Percentiles rank a stretch among this genome's conserved stretches.
Conservation (phyloP, 2,888 invertebrate genomes). For the Scaptomyza reducta region DNA sequence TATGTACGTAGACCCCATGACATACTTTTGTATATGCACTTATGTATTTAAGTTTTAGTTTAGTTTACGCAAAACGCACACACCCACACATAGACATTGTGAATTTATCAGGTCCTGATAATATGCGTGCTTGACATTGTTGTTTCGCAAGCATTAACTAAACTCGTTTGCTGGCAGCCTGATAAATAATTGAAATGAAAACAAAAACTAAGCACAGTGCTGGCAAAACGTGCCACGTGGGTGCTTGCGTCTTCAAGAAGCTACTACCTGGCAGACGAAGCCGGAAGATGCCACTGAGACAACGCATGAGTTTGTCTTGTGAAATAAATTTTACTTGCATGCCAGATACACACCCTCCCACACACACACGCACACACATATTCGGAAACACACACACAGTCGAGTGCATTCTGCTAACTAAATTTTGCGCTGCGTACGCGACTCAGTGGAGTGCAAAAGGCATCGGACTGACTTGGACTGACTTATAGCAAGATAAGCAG, state of each 20-base stretch:
- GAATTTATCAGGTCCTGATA: constrained; percentile 37
- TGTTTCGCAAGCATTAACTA: constrained; percentile 47
- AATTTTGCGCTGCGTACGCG: constrained; percentile 53
- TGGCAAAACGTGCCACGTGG: constrained; percentile 27
- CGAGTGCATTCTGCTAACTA: constrained; percentile 50
- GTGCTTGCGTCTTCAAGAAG: constrained; percentile 1
- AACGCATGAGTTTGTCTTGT: constrained; percentile 46
- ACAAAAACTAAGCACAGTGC: constrained; percentile 31
- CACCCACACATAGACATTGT: background rate
- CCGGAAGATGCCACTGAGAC: constrained; percentile 50
- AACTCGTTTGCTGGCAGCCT: constrained; percentile 41
- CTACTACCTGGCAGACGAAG: constrained; percentile 31
- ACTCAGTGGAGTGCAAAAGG: constrained; percentile 61
- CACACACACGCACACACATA: constrained; percentile 5
- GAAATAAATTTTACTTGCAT: constrained; percentile 64
- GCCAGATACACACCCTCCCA: constrained; percentile 23
- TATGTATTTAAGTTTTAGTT: background rate
- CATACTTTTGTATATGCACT: background rate
- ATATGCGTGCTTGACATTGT: constrained; percentile 51
- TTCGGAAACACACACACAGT: constrained; percentile 17
- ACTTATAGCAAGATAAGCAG: constrained; percentile 62
- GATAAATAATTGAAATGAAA: constrained; percentile 61
- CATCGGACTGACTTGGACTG: constrained; percentile 62
- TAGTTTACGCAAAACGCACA: background rate
- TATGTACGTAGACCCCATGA: no score